These are phyloP conservation scores for Cassiopea xamachana DNA, from an alignment of 30 jellyfish, hydroid and myxozoan genomes.

Conservation along the genomic window DNA sequence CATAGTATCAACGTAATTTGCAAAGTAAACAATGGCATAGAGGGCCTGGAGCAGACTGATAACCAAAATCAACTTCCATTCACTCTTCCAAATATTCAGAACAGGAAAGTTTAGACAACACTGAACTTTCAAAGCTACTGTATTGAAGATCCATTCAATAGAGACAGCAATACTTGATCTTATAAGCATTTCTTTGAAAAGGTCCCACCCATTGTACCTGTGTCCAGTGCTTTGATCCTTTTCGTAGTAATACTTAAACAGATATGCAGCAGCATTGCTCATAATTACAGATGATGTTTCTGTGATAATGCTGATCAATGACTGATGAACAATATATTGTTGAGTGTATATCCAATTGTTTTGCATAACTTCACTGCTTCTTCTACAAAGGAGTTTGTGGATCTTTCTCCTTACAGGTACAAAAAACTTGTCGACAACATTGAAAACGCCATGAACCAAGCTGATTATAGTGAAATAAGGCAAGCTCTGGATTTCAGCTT, in stretches of 20 bases:
- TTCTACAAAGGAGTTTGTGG: not conserved
- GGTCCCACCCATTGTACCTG: conserved; percentile 13
- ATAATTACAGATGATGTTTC: conserved; percentile 26
- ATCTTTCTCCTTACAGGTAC: conserved; percentile 6
- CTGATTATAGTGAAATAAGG: conserved; percentile 12
- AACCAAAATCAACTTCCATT: conserved; percentile 30
- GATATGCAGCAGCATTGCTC: conserved; percentile 32
- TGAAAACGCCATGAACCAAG: conserved; percentile 27
- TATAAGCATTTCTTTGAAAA: conserved; percentile 7
- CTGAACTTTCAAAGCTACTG: conserved; percentile 16
- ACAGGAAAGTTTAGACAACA: not conserved
- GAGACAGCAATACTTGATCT: conserved; percentile 26
- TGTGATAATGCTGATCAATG: conserved; percentile 32
- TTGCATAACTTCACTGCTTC: not conserved
- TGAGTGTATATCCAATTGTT: not conserved
- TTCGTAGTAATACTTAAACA: conserved; percentile 18
- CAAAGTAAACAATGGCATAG: not conserved
- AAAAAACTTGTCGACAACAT: conserved; percentile 16
- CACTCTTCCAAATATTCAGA: not conserved
- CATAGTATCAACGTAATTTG: conserved; percentile 3
- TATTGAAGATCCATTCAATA: conserved; percentile 11
- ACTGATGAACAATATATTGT: conserved; percentile 12
- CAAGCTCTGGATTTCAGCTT: conserved; percentile 28
- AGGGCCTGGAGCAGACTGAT: conserved; percentile 6
- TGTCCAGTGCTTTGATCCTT: conserved; percentile 19